Evolutionary conservation across 2,797 vertebrate genomes (phyloP).

Genomic region (Epinephelus awoara): DNA sequence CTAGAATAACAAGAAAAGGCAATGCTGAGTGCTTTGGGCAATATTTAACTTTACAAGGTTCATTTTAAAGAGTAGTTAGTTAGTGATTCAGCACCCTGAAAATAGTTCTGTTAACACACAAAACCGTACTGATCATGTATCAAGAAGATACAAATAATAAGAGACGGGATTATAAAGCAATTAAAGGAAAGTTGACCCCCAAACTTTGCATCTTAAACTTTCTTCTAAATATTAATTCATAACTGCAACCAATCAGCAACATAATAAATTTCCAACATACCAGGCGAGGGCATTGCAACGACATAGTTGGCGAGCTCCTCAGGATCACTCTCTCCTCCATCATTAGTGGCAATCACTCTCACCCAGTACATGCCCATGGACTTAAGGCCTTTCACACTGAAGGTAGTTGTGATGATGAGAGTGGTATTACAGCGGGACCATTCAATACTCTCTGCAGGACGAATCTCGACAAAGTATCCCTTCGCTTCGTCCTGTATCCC

Average conservation of each 20-base stretch:
- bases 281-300: constrained; percentile 76
- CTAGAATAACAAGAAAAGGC: constrained; percentile 71
- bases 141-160: background rate
- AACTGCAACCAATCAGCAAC: background rate
- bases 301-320: constrained; percentile 79
- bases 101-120: background rate
- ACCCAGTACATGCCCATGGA: constrained; percentile 85
- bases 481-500: constrained; percentile 82
- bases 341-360: constrained; percentile 85
- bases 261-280: constrained; percentile 72
- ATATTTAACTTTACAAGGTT: background rate
- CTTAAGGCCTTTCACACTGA: constrained; percentile 86
- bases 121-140: background rate
- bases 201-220: too few relatives aligned
- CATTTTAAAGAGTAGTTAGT: background rate
- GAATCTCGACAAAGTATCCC: constrained; percentile 90
- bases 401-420: constrained; percentile 77
- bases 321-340: constrained; percentile 82
- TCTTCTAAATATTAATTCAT: background rate
- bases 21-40: background rate
- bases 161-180: background rate
- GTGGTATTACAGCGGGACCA: constrained; percentile 87
- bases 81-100: background rate
- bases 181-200: background rate
- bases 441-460: constrained; percentile 75